phyloP scores from a whole-genome alignment of 2,888 invertebrate genomes.

The Mellilla xanthometata region DNA sequence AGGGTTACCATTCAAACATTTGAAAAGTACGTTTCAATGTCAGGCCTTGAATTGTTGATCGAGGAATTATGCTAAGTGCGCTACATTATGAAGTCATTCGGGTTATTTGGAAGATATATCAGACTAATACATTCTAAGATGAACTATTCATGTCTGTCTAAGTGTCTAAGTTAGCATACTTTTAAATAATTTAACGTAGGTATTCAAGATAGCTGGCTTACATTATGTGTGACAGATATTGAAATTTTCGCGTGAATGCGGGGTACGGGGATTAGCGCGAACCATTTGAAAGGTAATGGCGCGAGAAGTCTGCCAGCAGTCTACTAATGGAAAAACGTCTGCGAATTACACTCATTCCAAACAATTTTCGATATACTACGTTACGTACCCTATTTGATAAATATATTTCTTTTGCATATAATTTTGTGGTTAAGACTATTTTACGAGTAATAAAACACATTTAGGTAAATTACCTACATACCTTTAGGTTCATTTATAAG shows the following conservation, averaged over 20 bases:
- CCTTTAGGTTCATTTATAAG: too few relatives aligned
- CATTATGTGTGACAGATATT: conserved; percentile 6
- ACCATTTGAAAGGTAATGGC: conserved; percentile 64
- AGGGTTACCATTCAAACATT: conserved; percentile 50
- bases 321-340: conserved; percentile 59
- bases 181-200: too few relatives aligned
- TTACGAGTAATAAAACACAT: too few relatives aligned
- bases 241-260: conserved; percentile 47
- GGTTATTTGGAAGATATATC: conserved; percentile 29
- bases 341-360: conserved; percentile 48
- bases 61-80: conserved; percentile 19
- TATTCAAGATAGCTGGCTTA: too few relatives aligned
- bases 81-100: conserved; percentile 33
- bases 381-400: too few relatives aligned
- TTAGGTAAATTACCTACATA: too few relatives aligned
- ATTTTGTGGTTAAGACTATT: too few relatives aligned
- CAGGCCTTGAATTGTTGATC: conserved; percentile 32
- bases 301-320: conserved; percentile 44
- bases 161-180: too few relatives aligned
- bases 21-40: conserved; percentile 48
- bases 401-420: too few relatives aligned
- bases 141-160: too few relatives aligned
- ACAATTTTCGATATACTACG: too few relatives aligned
- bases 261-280: conserved; percentile 46
- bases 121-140: too few relatives aligned